phyloP scores from a whole-genome alignment of 2,888 invertebrate genomes.

The Cheilosia scutellata region DNA sequence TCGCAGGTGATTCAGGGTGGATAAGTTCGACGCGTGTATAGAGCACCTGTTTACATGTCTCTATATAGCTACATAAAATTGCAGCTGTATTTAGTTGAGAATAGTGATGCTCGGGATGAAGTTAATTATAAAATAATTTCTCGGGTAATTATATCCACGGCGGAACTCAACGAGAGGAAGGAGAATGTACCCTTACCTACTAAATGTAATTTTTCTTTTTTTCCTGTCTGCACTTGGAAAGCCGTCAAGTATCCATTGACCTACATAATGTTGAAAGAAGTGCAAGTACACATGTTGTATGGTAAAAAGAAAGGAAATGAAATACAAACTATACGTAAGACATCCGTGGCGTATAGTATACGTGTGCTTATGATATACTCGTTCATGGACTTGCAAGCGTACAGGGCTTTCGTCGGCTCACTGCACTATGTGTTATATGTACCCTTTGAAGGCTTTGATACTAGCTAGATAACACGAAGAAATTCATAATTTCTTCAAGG shows the following conservation, averaged over 20 bases:
- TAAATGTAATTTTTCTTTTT: slow-evolving; percentile 16
- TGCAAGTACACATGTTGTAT: slow-evolving; percentile 31
- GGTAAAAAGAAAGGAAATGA: slow-evolving; percentile 1
- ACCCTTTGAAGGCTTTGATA: background rate
- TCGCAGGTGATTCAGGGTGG: slow-evolving; percentile 53
- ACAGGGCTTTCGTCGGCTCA: slow-evolving; percentile 35
- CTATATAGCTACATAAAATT: background rate
- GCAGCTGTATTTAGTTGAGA: slow-evolving; percentile 16
- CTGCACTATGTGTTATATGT: background rate
- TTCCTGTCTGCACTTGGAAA: slow-evolving; percentile 49
- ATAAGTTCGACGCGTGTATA: slow-evolving; percentile 15
- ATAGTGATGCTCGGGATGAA: slow-evolving; percentile 31
- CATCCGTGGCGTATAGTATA: slow-evolving; percentile 6
- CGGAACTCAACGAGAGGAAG: background rate
- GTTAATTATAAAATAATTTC: slow-evolving; percentile 58
- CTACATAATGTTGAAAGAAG: slow-evolving; percentile 57
- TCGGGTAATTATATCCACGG: slow-evolving; percentile 41
- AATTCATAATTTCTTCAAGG: slow-evolving; percentile 44
- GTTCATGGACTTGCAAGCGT: slow-evolving; percentile 42
- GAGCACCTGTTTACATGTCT: slow-evolving; percentile 5
- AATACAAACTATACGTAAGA: background rate
- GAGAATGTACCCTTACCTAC: background rate
- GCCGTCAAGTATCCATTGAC: slow-evolving; percentile 53
- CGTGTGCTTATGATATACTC: slow-evolving; percentile 21
- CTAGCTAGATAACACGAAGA: slow-evolving; percentile 6